Evolutionary conservation across 2,797 vertebrate genomes (phyloP).

Genomic region (Paramormyrops hopkinsi): DNA sequence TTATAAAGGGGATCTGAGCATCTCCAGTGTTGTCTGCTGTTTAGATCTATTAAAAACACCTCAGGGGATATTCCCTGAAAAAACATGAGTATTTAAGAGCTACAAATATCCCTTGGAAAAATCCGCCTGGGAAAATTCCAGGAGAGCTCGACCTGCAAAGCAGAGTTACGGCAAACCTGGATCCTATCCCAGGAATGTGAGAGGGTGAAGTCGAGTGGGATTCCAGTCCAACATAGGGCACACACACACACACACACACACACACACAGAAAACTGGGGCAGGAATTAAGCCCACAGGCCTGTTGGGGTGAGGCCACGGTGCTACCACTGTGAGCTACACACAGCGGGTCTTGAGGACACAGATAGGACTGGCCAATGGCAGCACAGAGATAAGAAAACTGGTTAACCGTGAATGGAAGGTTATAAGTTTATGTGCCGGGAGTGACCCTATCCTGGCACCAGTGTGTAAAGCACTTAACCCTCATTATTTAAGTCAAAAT

Average conservation of each 20-base stretch:
- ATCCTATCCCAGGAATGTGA: neutral
- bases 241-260: neutral
- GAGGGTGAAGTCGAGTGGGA: neutral
- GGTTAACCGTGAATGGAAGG: neutral
- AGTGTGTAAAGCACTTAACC: neutral
- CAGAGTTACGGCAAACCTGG: neutral
- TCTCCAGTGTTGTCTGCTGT: neutral
- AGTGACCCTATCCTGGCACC: neutral
- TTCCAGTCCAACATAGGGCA: neutral
- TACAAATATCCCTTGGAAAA: conserved; percentile 1
- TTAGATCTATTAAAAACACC: neutral
- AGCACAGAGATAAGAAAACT: neutral
- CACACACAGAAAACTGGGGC: neutral
- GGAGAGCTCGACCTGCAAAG: neutral
- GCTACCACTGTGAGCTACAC: neutral
- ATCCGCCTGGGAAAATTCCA: neutral
- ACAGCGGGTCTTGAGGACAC: neutral
- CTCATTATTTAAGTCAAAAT: neutral
- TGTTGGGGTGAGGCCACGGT: neutral
- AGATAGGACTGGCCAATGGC: neutral
- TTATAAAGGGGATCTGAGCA: neutral
- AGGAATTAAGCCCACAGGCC: neutral
- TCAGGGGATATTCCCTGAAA: neutral
- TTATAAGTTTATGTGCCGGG: neutral
- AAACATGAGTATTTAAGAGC: neutral